phyloP scores from a whole-genome alignment of 2,888 invertebrate species.

The Sussaba pulchella region DNA sequence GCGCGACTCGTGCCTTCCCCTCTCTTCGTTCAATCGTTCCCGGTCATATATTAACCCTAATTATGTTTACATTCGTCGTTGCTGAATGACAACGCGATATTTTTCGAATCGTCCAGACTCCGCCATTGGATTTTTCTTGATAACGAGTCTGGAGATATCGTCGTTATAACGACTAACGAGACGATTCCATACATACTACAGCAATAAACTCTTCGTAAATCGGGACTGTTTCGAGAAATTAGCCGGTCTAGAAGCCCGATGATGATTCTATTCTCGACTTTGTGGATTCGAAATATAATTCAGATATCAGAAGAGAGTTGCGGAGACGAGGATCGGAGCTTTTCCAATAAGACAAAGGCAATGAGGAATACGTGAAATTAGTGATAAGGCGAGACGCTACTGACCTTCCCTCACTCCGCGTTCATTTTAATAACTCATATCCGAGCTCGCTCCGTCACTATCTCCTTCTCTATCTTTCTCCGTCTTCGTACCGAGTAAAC shows the following conservation, averaged over 20 bases:
- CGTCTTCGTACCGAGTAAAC: background rate
- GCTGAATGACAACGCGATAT: slow-evolving; percentile 22
- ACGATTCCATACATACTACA: slow-evolving; percentile 7
- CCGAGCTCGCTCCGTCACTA: background rate
- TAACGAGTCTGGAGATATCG: background rate
- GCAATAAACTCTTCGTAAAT: slow-evolving; percentile 34
- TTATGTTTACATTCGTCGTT: slow-evolving; percentile 21
- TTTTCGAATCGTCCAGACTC: slow-evolving; percentile 10
- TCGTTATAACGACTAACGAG: slow-evolving; percentile 27
- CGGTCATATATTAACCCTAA: slow-evolving; percentile 24
- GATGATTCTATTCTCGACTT: slow-evolving; percentile 55
- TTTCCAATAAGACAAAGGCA: slow-evolving; percentile 2
- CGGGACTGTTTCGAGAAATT: slow-evolving; percentile 36
- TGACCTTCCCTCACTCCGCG: slow-evolving; percentile 19
- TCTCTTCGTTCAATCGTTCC: too few relatives aligned
- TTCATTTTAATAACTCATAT: background rate
- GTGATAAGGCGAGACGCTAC: slow-evolving; percentile 32
- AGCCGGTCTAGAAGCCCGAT: slow-evolving; percentile 27
- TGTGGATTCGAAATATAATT: slow-evolving; percentile 43
- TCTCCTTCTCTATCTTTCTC: too few relatives aligned
- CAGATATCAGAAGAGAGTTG: slow-evolving; percentile 6
- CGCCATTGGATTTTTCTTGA: background rate
- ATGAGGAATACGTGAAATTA: slow-evolving; percentile 23
- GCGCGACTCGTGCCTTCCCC: background rate
- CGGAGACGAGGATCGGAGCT: background rate